Conservation (phyloP, 2,888 invertebrate genomes). For the Spisula subtruncata region DNA sequence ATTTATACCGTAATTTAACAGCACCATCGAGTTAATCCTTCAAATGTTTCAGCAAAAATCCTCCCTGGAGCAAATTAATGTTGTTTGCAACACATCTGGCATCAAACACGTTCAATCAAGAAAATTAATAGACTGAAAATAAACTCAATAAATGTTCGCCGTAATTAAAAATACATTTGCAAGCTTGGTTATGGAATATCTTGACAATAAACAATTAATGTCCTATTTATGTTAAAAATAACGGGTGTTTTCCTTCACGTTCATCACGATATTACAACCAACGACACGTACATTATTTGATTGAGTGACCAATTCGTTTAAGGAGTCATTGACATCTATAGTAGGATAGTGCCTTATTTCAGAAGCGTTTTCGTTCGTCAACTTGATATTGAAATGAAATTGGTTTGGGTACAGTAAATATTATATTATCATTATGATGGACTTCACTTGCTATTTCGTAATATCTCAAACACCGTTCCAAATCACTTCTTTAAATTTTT, state of each 20-base stretch:
- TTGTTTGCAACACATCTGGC: background rate
- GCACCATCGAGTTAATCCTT: background rate
- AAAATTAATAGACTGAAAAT: background rate
- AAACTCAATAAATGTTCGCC: background rate
- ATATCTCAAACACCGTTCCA: no score
- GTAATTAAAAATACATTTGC: background rate
- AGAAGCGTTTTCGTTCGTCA: no score
- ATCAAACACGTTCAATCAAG: conserved; percentile 8
- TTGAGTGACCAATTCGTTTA: no score
- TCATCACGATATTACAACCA: background rate
- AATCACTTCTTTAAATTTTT: no score
- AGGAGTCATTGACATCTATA: no score
- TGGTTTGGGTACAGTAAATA: no score
- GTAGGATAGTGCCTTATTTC: no score
- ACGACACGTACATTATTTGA: no score
- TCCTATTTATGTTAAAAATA: background rate
- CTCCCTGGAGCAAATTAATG: background rate
- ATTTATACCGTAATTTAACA: conserved; percentile 3
- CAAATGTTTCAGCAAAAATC: background rate
- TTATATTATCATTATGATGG: no score
- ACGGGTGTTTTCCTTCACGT: background rate
- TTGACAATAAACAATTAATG: background rate
- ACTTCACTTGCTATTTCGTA: no score
- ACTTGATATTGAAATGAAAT: no score
- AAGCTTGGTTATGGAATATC: background rate